These are phyloP conservation scores for Drosophila novamexicana DNA, from an alignment of 1,140 invertebrate species.

Conservation along the genomic window DNA sequence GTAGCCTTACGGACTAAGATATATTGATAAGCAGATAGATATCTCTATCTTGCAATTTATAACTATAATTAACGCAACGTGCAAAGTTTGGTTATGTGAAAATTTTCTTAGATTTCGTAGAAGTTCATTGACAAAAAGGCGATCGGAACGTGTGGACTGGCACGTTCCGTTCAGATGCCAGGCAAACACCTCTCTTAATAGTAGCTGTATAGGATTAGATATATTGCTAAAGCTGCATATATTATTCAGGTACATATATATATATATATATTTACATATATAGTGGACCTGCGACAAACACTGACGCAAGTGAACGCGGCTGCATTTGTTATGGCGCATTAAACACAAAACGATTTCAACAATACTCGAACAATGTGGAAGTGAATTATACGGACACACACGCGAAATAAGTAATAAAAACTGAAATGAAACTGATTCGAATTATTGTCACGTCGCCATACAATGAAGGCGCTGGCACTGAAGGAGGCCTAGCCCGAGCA, in stretches of 20 bases:
- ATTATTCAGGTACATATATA: slow-evolving; percentile 4
- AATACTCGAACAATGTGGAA: slow-evolving; percentile 63
- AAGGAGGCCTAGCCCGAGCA: slow-evolving; percentile 30
- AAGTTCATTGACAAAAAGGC: slow-evolving; percentile 32
- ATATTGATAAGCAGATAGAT: background rate
- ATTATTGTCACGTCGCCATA: slow-evolving; percentile 67
- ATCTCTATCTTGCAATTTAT: background rate
- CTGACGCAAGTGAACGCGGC: slow-evolving; percentile 58
- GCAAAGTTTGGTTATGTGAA: slow-evolving; percentile 43
- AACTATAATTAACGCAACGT: slow-evolving; percentile 41
- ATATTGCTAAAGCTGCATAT: slow-evolving; percentile 2
- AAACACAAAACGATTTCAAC: slow-evolving; percentile 64
- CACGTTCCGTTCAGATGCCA: slow-evolving; percentile 40
- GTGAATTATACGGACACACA: slow-evolving; percentile 50
- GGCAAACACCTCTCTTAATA: slow-evolving; percentile 12
- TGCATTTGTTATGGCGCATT: slow-evolving; percentile 79
- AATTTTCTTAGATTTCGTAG: slow-evolving; percentile 2
- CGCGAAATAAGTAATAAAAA: slow-evolving; percentile 45
- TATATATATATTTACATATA: slow-evolving; percentile 11
- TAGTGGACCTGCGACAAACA: slow-evolving; percentile 35
- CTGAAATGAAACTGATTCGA: slow-evolving; percentile 62
- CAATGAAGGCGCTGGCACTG: slow-evolving; percentile 40
- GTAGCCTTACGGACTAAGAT: slow-evolving; percentile 1
- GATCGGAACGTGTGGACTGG: slow-evolving; percentile 28
- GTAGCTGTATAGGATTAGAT: slow-evolving; percentile 8